These are phyloP conservation scores for Nasalis larvatus DNA, from an alignment of 2,113 vertebrate genomes.

Conservation along the genomic window DNA sequence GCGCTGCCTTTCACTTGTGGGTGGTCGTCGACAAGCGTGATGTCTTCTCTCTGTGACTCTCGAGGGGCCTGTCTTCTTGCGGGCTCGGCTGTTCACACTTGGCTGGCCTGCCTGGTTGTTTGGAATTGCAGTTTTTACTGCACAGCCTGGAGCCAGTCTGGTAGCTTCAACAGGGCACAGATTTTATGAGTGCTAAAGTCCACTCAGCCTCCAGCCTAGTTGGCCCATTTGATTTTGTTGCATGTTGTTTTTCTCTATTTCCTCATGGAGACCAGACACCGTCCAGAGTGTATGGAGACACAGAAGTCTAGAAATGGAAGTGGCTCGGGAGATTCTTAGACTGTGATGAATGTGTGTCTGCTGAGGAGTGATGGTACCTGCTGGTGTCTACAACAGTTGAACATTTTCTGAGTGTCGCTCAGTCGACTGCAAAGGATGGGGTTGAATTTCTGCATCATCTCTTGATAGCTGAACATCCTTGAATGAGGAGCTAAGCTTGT, in stretches of 20 bases:
- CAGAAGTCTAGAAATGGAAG: neutral
- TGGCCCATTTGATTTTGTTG: neutral
- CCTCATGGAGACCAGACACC: neutral
- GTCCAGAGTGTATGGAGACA: neutral
- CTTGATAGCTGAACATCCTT: neutral
- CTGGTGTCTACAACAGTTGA: fast-evolving
- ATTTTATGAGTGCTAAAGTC: neutral
- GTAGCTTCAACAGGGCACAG: neutral
- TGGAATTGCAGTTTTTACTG: neutral
- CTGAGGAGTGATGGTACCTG: fast-evolving
- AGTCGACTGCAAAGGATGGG: neutral
- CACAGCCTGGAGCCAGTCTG: neutral
- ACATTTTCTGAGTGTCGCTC: neutral
- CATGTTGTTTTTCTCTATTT: neutral
- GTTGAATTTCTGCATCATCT: neutral
- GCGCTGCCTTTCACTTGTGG: slow-evolving; percentile 15
- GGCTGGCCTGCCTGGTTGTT: neutral
- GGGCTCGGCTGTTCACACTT: slow-evolving; percentile 32
- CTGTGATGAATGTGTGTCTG: neutral
- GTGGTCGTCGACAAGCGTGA: neutral
- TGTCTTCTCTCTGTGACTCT: slow-evolving; percentile 47
- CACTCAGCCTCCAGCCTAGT: neutral
- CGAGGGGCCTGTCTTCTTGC: slow-evolving; percentile 11
- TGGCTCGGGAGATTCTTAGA: neutral
- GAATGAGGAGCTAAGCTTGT: neutral